These are phyloP conservation scores for Trichopoda pennipes DNA, from an alignment of 2,888 invertebrate genomes.

Conservation along the genomic window DNA sequence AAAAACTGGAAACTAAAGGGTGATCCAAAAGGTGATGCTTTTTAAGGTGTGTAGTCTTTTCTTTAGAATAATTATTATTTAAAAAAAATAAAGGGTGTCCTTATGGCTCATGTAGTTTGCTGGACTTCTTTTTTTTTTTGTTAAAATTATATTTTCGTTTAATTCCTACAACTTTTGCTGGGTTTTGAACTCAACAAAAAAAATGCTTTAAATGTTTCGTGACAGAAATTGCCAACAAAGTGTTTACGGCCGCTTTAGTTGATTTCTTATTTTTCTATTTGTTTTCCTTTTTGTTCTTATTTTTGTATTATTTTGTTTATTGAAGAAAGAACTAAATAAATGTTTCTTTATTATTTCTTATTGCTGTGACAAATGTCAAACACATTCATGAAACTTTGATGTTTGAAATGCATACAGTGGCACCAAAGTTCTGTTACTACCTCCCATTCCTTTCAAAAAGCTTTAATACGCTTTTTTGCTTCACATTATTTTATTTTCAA, in stretches of 20 bases:
- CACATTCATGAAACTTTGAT: conserved; percentile 52
- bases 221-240: conserved; percentile 39
- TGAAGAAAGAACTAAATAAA: conserved; percentile 24
- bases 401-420: conserved; percentile 40
- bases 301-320: conserved; percentile 6
- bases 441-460: not conserved
- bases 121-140: no score
- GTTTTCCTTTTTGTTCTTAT: not conserved
- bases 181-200: not conserved
- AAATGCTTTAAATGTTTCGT: not conserved
- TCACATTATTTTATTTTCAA: conserved; percentile 27
- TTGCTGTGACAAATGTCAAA: conserved; percentile 65
- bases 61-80: no score
- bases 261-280: not conserved
- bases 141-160: no score
- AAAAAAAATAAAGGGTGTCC: no score
- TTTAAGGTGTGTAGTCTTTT: no score
- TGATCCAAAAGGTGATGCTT: no score
- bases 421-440: conserved; percentile 27
- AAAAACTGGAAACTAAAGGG: no score
- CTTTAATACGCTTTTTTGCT: conserved; percentile 6
- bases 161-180: conserved; percentile 8
- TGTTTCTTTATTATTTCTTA: conserved; percentile 10
- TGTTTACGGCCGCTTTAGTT: conserved; percentile 36
- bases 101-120: no score